Base-by-base conservation (phyloP, 2,113 vertebrate genomes). In the Epinephelus cyanopodus region DNA sequence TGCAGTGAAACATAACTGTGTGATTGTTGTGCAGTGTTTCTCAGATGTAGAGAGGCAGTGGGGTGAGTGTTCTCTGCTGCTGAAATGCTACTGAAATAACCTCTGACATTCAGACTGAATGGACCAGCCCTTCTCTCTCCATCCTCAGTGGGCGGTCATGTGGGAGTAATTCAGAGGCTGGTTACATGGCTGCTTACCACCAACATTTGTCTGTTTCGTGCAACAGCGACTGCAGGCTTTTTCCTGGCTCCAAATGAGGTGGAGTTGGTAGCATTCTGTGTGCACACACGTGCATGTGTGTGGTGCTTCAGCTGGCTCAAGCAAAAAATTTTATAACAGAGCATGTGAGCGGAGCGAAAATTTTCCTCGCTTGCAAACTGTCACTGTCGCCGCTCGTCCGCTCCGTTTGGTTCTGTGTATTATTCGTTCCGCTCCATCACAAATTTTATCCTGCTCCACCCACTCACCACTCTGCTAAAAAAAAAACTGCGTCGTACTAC, bases 91-190 rank as follows among this genome's bases (percentile, higher is more conserved):
- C 61, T 63, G 57, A 61, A 77, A 65, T 83, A 71, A 88, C 60
- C 65, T 60, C 52, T 88, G 82, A 81, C 86, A 74, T 87, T 81
- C 74, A 60, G 14, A 52, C 62, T 58, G 61, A 81, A 64, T 72
- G 56, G 64, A 81, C 11, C 1, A 1, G 58, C 65, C 57, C 56
- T 61, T 77, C 29, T 27, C 52, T 37, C n/a, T 76, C 53, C 23
- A 14, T 48, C 27, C 18, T 81, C 58, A 15, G 47, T 53, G 65
- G 75, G 71, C 15, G 37, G 15, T 50, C 74, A 50, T 29, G 53
- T 74, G 54, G 69, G 65, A 79, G 70, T 50, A 29, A 64, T 69
- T 74, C 68, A 68, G 65, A 19, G n/a, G 54, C 64, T 65, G 72
- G 52, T 64, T 61, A 69, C 69, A 54, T 25, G 33, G 23, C 45